Evolutionary conservation across 2,797 vertebrate species (phyloP), one percentile per base, ranked within the genome.

Genomic region (Brachyalestes nurse): DNA sequence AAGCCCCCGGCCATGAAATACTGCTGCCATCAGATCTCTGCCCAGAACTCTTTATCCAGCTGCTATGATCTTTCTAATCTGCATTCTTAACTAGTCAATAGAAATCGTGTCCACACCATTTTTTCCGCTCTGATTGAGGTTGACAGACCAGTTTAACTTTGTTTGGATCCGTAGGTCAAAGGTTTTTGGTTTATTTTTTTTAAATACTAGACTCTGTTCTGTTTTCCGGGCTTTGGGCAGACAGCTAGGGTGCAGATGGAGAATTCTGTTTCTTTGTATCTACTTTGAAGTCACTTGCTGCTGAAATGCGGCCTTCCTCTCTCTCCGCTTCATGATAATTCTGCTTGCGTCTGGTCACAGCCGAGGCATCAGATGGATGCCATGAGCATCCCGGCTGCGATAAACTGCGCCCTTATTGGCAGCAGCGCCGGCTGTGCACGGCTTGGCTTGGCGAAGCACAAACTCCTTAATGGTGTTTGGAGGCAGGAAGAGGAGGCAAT

Each of bases 11-110:
- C 49, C 80, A 78, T 45, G 14, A 73, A 85, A 82, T 72, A 62
- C 82, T 85, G 82, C 84, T 77, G 77, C 81, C 80, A 81, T 86
- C 77, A 83, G 83, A 84, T 67, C 78, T 82, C 75, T 21, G 51
- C 60, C 66, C 80, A 61, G 79, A 86, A 82, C 73, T 77, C 72
- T 87, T 86, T 78, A 84, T 85, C 79, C 77, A 40, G 57, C 72
- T 17, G 25, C 77, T 87, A 71, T 83, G 82, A 86, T 86, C 83
- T 78, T 42, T 28, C 51, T 88, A 86, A 85, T 87, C 85, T 77
- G 21, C 79, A 79, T 80, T 81, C 84, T 86, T 85, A 82, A 78
- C 76, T 69, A 81, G 70, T 86, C 86, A 85, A 87, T 87, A 81
- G 69, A 80, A 86, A 69, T 76, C 65, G 82, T 81, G 85, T 82